These are phyloP conservation scores for Orestias chungarensis DNA, from an alignment of 2,797 vertebrate species.

Conservation along the genomic window DNA sequence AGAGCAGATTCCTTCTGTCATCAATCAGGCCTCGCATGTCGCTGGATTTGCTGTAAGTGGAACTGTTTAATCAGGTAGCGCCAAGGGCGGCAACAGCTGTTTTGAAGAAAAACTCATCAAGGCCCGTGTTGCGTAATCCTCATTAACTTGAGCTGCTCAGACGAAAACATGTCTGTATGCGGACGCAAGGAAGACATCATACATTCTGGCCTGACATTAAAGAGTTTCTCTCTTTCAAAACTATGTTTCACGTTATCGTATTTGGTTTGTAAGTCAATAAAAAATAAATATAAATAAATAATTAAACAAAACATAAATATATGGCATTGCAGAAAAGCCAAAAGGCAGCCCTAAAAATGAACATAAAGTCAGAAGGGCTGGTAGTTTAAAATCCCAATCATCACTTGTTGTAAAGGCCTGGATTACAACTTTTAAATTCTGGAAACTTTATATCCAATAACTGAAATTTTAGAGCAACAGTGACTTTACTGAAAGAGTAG, in stretches of 20 bases:
- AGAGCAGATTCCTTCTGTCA: conserved; percentile 31
- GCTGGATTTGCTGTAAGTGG: conserved; percentile 64
- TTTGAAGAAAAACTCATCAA: conserved; percentile 82
- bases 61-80: conserved; percentile 75
- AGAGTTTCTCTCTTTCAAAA: background rate
- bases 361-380: no score
- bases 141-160: conserved; percentile 72
- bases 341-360: background rate
- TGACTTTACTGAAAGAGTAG: no score
- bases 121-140: conserved; percentile 73
- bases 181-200: background rate
- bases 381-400: no score
- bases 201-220: background rate
- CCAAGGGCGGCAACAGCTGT: conserved; percentile 73
- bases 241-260: background rate
- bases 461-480: no score
- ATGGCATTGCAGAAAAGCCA: background rate
- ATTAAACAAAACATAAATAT: background rate
- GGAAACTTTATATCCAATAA: no score
- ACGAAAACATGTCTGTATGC: background rate
- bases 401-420: no score
- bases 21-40: conserved; percentile 26
- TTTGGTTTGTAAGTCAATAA: background rate
- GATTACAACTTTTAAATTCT: no score
- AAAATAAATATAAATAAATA: background rate